These are phyloP conservation scores for Zapornia atra DNA, from an alignment of 2,113 vertebrate species.

Conservation along the genomic window DNA sequence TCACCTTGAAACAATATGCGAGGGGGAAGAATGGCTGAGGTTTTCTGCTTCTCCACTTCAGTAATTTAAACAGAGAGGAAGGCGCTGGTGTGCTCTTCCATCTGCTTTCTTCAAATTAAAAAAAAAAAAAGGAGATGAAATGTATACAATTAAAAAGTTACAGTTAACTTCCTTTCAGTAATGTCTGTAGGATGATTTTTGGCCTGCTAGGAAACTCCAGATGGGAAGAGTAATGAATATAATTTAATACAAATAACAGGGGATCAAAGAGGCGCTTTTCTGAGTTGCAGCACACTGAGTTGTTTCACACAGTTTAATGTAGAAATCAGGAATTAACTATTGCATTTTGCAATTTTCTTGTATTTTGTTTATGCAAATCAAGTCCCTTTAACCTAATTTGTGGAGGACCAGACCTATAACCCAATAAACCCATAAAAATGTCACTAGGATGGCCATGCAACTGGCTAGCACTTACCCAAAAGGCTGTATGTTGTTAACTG, in stretches of 20 bases:
- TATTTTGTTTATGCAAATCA: conserved; percentile 62
- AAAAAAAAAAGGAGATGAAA: conserved; percentile 62
- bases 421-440: conserved; percentile 63
- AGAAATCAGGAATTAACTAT: conserved; percentile 45
- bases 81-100: conserved; percentile 48
- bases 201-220: conserved; percentile 75
- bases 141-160: conserved; percentile 77
- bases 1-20: conserved; percentile 64
- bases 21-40: conserved; percentile 15
- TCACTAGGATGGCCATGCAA: conserved; percentile 25
- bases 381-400: conserved; percentile 66
- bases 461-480: conserved; percentile 31
- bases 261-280: conserved; percentile 71
- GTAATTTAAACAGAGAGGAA: conserved; percentile 31
- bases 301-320: conserved; percentile 67
- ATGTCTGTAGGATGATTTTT: conserved; percentile 72
- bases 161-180: conserved; percentile 73
- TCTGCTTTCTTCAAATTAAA: conserved; percentile 74
- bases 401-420: conserved; percentile 56
- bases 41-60: conserved; percentile 52
- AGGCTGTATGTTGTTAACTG: conserved; percentile 62
- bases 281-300: conserved; percentile 40
- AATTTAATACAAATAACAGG: conserved; percentile 75
- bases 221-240: conserved; percentile 76
- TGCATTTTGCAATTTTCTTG: conserved; percentile 3